Percentiles rank a stretch among this genome's conserved stretches.
phyloP scores from a whole-genome alignment of 2,888 invertebrate species.

The Thymelicus lineola region DNA sequence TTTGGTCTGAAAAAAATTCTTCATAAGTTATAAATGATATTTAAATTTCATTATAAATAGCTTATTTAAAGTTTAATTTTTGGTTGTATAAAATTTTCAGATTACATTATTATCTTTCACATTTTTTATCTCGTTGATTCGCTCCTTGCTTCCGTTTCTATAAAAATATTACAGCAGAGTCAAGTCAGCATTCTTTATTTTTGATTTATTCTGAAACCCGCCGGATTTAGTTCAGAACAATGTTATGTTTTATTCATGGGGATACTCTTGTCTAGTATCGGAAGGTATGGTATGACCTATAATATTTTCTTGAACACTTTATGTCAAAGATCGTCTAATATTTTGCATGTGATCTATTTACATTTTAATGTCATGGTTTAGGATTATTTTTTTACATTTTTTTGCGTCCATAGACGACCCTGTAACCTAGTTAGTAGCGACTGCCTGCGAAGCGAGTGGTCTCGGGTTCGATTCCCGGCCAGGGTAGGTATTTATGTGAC shows the following conservation, averaged over 20 bases:
- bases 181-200: slow-evolving; percentile 31
- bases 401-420: no score
- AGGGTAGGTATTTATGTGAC: no score
- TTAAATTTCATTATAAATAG: no score
- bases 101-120: neutral
- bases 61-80: no score
- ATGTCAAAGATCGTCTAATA: neutral
- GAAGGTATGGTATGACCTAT: slow-evolving; percentile 33
- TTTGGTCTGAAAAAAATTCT: no score
- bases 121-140: slow-evolving; percentile 17
- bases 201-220: slow-evolving; percentile 36
- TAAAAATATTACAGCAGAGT: slow-evolving; percentile 33
- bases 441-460: no score
- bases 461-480: no score
- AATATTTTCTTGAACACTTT: slow-evolving; percentile 12
- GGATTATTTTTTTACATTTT: no score
- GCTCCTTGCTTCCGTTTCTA: slow-evolving; percentile 20
- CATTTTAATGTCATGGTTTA: no score
- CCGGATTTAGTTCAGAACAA: slow-evolving; percentile 33
- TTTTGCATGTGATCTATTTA: no score
- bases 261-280: slow-evolving; percentile 16
- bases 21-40: no score
- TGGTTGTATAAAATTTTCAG: neutral
- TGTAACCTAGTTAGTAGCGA: no score
- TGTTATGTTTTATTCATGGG: slow-evolving; percentile 36